A percentile compares a stretch with the other conserved stretches of the same genome.
phyloP scores from a whole-genome alignment of 2,888 invertebrate species.

The Aleiodes leptofemur region DNA sequence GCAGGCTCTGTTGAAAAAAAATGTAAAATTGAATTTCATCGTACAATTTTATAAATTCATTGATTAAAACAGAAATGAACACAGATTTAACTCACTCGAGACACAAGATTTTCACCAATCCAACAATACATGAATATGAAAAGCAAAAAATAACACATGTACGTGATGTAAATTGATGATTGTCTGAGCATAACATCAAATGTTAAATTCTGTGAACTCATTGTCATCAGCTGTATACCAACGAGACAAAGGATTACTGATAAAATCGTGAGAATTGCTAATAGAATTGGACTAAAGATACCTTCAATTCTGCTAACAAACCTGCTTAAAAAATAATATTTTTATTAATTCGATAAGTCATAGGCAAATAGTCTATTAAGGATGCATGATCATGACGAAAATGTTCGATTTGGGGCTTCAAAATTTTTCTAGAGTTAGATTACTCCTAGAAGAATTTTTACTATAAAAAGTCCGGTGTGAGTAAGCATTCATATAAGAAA shows the following conservation, averaged over 20 bases:
- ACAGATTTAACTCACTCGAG: slow-evolving; percentile 31
- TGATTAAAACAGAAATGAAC: not conserved
- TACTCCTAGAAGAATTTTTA: too few species aligned
- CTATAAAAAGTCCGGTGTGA: too few species aligned
- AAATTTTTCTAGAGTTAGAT: too few species aligned
- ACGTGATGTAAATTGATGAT: slow-evolving; percentile 16
- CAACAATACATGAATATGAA: slow-evolving; percentile 44
- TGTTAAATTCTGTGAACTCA: not conserved
- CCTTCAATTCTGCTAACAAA: slow-evolving; percentile 35
- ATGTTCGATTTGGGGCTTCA: too few species aligned
- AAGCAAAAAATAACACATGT: slow-evolving; percentile 33
- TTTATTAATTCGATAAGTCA: not conserved
- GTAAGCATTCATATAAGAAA: too few species aligned
- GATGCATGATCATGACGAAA: too few species aligned
- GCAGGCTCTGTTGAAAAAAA: not conserved
- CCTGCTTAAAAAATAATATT: slow-evolving; percentile 5
- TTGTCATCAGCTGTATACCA: not conserved
- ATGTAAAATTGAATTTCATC: not conserved
- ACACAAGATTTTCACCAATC: slow-evolving; percentile 36
- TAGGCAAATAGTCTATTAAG: too few species aligned
- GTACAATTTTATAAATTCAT: not conserved
- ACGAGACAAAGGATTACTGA: not conserved
- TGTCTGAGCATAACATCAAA: slow-evolving; percentile 15
- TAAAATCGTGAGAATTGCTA: slow-evolving; percentile 2
- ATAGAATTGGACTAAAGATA: slow-evolving; percentile 41